Base-by-base conservation (phyloP, 2,113 vertebrate species). In the Centropus unirufus region DNA sequence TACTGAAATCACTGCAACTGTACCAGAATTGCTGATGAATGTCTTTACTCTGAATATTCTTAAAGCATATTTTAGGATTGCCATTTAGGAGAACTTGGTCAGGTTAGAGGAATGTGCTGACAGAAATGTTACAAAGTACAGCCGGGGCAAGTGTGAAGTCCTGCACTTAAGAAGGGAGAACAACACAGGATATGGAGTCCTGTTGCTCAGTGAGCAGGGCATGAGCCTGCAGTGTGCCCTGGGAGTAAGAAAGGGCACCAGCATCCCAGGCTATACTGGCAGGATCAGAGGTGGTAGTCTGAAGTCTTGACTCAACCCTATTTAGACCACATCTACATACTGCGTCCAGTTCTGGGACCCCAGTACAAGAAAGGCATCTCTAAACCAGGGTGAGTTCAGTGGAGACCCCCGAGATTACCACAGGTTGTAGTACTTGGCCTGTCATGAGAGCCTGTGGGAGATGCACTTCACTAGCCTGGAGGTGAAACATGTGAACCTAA, bases 21-120 rank as follows among this genome's bases (percentile, higher is more conserved):
- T 78, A 34, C 59, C 83, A 36, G 36, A 64, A 86, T 49, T 85
- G 29, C 51, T 82, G 69, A 61, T 72, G 63, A 46, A 68, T 67
- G 32, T 75, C 83, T 82, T 88, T 90, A 81, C 39, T 87, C 47
- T 66, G 84, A 69, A 81, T 93, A 91, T 92, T 92, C 64, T 79
- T 84, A 78, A 90, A 70, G 61, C 8, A 3, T 92, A 44, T 52
- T 70, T 66, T 89, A 84, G 59, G 68, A 47, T 21, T 92, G 39
- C 20, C 3, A 4, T 92, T 90, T 59, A 69, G 55, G 36, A 88
- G 40, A 73, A 36, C 27, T 42, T 39, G 22, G 19, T 66, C 46
- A 40, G 40, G 39, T 49, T 63, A 49, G 20, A 87, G 26, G 30
- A 87, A 62, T 23, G 10, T 1, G 1, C 62, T 51, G 19, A 46